Conservation (phyloP, 2,888 invertebrate genomes). For the Pilophorus perplexus region DNA sequence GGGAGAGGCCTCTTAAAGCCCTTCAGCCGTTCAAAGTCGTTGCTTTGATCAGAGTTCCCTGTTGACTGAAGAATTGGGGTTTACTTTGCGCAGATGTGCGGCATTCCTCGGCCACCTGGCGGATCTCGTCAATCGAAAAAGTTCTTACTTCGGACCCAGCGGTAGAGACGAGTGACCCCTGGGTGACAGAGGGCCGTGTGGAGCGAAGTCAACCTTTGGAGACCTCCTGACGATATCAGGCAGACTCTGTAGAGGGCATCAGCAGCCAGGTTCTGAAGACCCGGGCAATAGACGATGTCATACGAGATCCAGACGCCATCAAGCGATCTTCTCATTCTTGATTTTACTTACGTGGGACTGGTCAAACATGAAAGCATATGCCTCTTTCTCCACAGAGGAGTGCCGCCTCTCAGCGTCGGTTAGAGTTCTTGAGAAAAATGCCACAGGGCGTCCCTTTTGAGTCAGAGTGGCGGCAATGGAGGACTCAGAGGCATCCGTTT, state of each 20-base stretch:
- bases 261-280: not conserved
- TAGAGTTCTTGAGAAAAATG: slow-evolving; percentile 23
- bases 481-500: slow-evolving; percentile 23
- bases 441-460: slow-evolving; percentile 18
- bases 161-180: not conserved
- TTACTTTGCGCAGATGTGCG: not conserved
- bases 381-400: slow-evolving; percentile 16
- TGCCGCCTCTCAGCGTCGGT: not conserved
- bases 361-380: not conserved
- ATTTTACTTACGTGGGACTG: not conserved
- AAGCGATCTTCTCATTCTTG: slow-evolving; percentile 21
- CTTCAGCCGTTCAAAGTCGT: not conserved
- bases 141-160: slow-evolving; percentile 2
- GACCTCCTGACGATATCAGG: no score
- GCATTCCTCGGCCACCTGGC: not conserved
- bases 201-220: not conserved
- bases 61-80: not conserved
- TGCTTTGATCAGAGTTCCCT: not conserved
- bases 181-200: not conserved
- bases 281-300: not conserved
- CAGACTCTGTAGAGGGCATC: not conserved
- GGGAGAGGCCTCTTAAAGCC: slow-evolving; percentile 5
- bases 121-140: not conserved
- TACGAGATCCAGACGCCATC: not conserved
- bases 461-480: slow-evolving; percentile 15